phyloP scores from a whole-genome alignment of 2,888 invertebrate genomes.

The Sthenelais limicola region DNA sequence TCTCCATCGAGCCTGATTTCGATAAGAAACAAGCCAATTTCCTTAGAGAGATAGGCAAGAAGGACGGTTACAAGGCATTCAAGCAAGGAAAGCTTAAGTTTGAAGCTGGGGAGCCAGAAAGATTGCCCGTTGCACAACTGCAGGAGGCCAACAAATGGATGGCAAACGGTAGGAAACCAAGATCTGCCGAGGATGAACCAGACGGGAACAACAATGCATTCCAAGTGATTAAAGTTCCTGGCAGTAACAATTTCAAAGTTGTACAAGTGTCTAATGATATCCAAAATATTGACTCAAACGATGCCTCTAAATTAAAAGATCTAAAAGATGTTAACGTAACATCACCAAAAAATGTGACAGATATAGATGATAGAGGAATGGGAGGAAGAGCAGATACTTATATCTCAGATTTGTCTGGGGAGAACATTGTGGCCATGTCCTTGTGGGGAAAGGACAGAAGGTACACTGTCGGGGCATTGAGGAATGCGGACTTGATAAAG shows the following conservation, averaged over 20 bases:
- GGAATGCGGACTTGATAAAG: slow-evolving; percentile 50
- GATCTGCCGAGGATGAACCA: no score
- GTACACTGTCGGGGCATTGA: slow-evolving; percentile 50
- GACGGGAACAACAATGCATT: slow-evolving; percentile 25
- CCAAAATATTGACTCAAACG: no score
- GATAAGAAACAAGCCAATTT: slow-evolving; percentile 15
- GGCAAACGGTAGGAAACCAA: neutral
- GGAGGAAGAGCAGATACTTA: neutral
- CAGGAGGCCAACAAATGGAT: slow-evolving; percentile 14
- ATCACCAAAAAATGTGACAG: neutral
- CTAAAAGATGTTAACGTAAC: slow-evolving; percentile 1
- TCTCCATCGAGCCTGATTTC: slow-evolving; percentile 21
- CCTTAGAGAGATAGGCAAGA: neutral
- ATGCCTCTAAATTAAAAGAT: no score
- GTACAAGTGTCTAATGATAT: slow-evolving; percentile 4
- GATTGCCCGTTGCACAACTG: slow-evolving; percentile 23
- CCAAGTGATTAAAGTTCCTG: slow-evolving; percentile 15
- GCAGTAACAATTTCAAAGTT: slow-evolving; percentile 22
- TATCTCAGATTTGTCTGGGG: neutral
- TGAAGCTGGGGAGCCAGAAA: slow-evolving; percentile 6
- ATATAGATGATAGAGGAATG: neutral
- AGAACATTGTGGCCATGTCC: slow-evolving; percentile 49
- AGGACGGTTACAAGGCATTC: neutral
- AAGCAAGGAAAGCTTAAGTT: neutral
- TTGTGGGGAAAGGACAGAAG: slow-evolving; percentile 43